Evolutionary conservation across 2,797 vertebrate genomes (phyloP), one percentile per base, ranked within the genome.

Genomic region (Phataginus tetradactyla): DNA sequence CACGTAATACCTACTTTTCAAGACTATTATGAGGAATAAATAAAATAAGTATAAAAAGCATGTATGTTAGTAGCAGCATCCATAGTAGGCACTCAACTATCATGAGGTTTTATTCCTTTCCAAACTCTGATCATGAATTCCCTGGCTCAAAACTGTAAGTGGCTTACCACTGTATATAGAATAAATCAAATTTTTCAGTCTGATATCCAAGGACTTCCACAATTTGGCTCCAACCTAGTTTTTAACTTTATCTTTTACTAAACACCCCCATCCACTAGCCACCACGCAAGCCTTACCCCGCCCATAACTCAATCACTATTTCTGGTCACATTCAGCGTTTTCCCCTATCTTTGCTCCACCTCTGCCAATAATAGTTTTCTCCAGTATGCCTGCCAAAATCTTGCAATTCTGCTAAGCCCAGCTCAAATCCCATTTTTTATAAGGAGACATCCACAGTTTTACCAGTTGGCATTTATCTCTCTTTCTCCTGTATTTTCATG

Each of bases 351-450:
- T 80, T 72, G 74, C 32, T 88, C 75, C 55, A 45, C 37, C 32
- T 83, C 78, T 91, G 86, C 68, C 86, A 86, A 88, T 95, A 95
- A 90, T n/a, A 49, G 20, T 77, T 61, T 87, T 69, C 75, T 59
- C 49, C 39, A 49, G 14, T 27, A 53, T 23, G 66, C 90, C 80
- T 92, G 79, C 83, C 94, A 91, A 92, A 83, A 77, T 61, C 85
- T 51, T 83, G 25, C 71, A 61, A 29, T 68, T 79, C 39, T 92
- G 89, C 88, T 85, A 93, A 96, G n/a, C 18, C 55, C 49, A 34
- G 25, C n/a, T 90, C 74, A 64, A 72, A 86, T 37, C 37, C 61
- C 71, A 34, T 42, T 72, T 97, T 92, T 66, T 85, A 23, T 42
- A 68, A 94, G 49, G 93, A 91, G 59, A 80, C 34, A 91, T 51